Conservation (phyloP, 2,888 invertebrate genomes). For the Cephus nigrinus region DNA sequence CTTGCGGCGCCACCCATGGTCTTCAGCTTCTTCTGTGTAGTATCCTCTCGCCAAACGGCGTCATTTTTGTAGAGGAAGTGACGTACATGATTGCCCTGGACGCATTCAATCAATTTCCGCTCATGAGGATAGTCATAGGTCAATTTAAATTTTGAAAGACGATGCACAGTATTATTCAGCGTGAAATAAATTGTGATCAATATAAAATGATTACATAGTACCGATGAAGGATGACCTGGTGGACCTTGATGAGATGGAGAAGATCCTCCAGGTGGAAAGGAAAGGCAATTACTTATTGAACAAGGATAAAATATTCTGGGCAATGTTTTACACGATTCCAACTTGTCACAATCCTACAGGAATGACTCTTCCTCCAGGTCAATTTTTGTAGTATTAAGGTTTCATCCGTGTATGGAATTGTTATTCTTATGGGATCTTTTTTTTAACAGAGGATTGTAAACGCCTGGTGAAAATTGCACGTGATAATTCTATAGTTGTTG, state of each 20-base stretch:
- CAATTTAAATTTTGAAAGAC: constrained; percentile 1
- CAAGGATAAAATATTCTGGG: constrained; percentile 68
- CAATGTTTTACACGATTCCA: constrained; percentile 71
- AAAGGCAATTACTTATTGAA: constrained; percentile 43
- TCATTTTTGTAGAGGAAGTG: constrained; percentile 74
- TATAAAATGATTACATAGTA: constrained; percentile 54
- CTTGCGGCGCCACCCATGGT: constrained; percentile 74
- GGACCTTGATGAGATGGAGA: constrained; percentile 67
- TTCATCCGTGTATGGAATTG: not conserved
- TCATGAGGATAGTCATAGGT: constrained; percentile 69
- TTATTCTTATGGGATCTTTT: not conserved
- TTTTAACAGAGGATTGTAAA: constrained; percentile 59
- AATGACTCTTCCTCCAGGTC: constrained; percentile 66
- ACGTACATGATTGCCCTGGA: constrained; percentile 74
- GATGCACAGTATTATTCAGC: not conserved
- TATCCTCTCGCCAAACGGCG: constrained; percentile 68
- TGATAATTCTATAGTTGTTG: constrained; percentile 65
- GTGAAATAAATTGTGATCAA: constrained; percentile 9
- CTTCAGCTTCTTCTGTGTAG: constrained; percentile 70
- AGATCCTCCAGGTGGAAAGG: constrained; percentile 59
- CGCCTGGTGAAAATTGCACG: constrained; percentile 66
- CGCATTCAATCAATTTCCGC: constrained; percentile 69
- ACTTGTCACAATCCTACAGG: constrained; percentile 74
- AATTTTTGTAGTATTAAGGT: not conserved
- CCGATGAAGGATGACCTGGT: constrained; percentile 70